phyloP scores from a whole-genome alignment of 2,888 invertebrate genomes.

The Hesperia comma region DNA sequence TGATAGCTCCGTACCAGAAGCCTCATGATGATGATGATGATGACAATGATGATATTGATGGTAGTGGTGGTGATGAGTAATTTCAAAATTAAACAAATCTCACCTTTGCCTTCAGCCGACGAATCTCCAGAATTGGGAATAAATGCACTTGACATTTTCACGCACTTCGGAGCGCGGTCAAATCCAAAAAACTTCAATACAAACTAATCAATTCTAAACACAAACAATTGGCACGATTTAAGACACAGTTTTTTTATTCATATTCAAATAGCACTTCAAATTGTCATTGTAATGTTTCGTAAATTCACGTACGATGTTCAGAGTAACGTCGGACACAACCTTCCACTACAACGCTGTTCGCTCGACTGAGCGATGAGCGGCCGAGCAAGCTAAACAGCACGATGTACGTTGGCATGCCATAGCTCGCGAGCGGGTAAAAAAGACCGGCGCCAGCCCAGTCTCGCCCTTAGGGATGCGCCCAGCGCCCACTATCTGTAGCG shows the following conservation, averaged over 20 bases:
- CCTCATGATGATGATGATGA: too few relatives aligned
- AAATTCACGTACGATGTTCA: slow-evolving; percentile 53
- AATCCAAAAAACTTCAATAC: slow-evolving; percentile 48
- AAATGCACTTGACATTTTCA: slow-evolving; percentile 70
- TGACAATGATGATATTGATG: too few relatives aligned
- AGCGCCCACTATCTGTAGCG: slow-evolving; percentile 42
- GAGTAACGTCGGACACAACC: slow-evolving; percentile 53
- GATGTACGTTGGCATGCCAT: slow-evolving; percentile 50
- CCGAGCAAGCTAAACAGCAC: slow-evolving; percentile 1
- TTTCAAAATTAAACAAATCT: slow-evolving; percentile 27
- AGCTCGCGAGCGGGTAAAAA: slow-evolving; percentile 75
- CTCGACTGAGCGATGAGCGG: slow-evolving; percentile 61
- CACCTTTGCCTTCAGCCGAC: slow-evolving; percentile 72
- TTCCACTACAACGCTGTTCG: slow-evolving; percentile 55
- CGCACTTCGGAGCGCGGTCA: slow-evolving; percentile 49
- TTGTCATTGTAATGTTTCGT: slow-evolving; percentile 55
- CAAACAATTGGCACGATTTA: slow-evolving; percentile 62
- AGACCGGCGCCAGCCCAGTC: slow-evolving; percentile 80
- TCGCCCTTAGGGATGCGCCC: slow-evolving; percentile 80
- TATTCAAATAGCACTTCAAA: slow-evolving; percentile 48
- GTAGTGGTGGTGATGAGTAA: too few relatives aligned
- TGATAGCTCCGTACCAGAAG: too few relatives aligned
- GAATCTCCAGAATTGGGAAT: slow-evolving; percentile 61
- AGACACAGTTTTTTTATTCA: slow-evolving; percentile 57
- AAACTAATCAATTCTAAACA: slow-evolving; percentile 52